These are phyloP conservation scores for Aspidiotus destructor DNA, from an alignment of 2,888 invertebrate species.

Conservation along the genomic window DNA sequence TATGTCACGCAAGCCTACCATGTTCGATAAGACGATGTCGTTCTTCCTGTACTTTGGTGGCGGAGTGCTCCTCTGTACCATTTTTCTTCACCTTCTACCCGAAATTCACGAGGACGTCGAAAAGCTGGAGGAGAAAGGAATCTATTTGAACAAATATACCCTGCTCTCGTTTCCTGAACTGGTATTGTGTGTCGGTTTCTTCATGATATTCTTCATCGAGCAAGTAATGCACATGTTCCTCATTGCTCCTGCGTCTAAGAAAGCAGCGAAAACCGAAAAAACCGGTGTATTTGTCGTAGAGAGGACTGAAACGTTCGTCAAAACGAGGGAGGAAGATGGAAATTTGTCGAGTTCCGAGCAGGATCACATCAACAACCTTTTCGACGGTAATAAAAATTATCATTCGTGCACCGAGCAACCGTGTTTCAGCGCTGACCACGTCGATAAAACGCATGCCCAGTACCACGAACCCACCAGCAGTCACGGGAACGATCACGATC, in stretches of 20 bases:
- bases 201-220: constrained; percentile 55
- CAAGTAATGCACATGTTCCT: constrained; percentile 47
- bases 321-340: neutral
- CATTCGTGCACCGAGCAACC: constrained; percentile 25
- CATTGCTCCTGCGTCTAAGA: neutral
- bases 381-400: constrained; percentile 19
- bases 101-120: constrained; percentile 52
- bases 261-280: neutral
- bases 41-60: constrained; percentile 51
- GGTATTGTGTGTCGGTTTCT: constrained; percentile 45
- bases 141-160: constrained; percentile 30
- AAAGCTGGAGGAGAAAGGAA: constrained; percentile 43
- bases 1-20: neutral
- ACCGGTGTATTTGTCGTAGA: neutral
- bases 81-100: constrained; percentile 55
- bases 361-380: neutral
- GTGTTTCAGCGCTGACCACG: neutral
- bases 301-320: neutral
- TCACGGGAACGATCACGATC: constrained; percentile 11
- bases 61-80: constrained; percentile 55
- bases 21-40: constrained; percentile 26
- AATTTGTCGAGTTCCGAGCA: constrained; percentile 9
- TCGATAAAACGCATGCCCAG: neutral
- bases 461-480: too few relatives aligned
- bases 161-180: constrained; percentile 37